phyloP scores from a whole-genome alignment of 2,797 vertebrate species.

The Synanceia verrucosa region DNA sequence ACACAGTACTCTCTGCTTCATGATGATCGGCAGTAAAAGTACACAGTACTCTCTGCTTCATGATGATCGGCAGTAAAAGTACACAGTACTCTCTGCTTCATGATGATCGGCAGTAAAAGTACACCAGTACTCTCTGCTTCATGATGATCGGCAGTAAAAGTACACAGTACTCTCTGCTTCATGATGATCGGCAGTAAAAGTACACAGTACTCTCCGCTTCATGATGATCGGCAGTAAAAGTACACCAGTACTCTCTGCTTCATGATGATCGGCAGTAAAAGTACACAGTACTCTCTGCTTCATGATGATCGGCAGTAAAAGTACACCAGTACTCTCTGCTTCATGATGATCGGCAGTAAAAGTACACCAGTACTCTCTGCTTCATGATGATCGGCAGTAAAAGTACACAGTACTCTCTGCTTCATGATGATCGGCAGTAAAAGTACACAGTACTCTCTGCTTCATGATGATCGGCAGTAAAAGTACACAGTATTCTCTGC shows the following conservation, averaged over 20 bases:
- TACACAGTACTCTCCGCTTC: not conserved
- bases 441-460: not conserved
- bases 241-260: not conserved
- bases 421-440: no score
- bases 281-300: not conserved
- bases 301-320: no score
- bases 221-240: no score
- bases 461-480: no score
- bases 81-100: not conserved
- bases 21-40: not conserved
- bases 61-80: not conserved
- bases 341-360: no score
- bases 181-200: no score
- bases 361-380: not conserved
- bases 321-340: not conserved
- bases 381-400: no score
- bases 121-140: not conserved
- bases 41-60: not conserved
- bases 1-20: not conserved
- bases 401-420: not conserved
- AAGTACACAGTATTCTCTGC: not conserved
- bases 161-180: not conserved
- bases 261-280: no score
- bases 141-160: no score
- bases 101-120: not conserved